Conservation (phyloP, 2,888 invertebrate species). For the Mylabris sibirica region DNA sequence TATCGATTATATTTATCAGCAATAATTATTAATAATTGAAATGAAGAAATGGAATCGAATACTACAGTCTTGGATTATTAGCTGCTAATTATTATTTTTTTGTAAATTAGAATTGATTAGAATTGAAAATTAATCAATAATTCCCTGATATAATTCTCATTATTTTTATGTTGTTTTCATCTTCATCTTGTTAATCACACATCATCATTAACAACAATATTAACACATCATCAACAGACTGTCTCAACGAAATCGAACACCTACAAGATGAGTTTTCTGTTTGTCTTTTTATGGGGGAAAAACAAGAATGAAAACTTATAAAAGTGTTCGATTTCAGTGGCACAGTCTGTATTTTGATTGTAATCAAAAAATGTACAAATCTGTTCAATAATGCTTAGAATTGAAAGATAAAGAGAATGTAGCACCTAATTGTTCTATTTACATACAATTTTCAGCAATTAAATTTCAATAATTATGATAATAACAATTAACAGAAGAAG, state of each 20-base stretch:
- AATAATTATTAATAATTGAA: not conserved
- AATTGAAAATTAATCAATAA: constrained; percentile 16
- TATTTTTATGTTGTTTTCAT: not conserved
- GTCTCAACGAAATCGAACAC: constrained; percentile 9
- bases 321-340: too few species aligned
- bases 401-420: constrained; percentile 37
- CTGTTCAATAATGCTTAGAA: constrained; percentile 27
- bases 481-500: constrained; percentile 26
- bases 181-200: constrained; percentile 34
- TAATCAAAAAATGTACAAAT: constrained; percentile 32
- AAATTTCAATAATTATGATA: not conserved
- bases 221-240: not conserved
- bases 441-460: constrained; percentile 39
- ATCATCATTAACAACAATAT: constrained; percentile 44
- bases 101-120: not conserved
- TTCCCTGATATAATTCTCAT: constrained; percentile 38
- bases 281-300: not conserved
- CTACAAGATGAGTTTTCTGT: too few species aligned
- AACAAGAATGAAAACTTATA: too few species aligned
- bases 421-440: constrained; percentile 50
- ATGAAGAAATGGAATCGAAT: not conserved
- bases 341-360: not conserved
- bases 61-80: constrained; percentile 21
- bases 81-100: not conserved
- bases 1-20: constrained; percentile 17